Conservation (phyloP, 1,140 invertebrate genomes). For the Aphelinus atriplicis region DNA sequence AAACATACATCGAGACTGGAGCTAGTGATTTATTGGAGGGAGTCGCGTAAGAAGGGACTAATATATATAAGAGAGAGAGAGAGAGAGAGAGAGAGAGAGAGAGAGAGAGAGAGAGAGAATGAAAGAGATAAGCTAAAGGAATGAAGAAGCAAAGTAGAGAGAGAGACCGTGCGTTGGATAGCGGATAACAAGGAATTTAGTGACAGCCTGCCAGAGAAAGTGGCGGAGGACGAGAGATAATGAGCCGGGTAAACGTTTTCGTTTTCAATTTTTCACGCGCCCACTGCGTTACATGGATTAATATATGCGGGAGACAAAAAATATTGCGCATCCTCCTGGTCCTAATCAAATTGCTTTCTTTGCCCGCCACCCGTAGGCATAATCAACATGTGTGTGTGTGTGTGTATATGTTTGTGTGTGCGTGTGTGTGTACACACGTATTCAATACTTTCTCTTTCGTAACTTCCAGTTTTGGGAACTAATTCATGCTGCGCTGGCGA, state of each 20-base stretch:
- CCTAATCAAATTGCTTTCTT: too few relatives aligned
- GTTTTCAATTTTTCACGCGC: not conserved
- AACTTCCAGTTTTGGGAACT: too few relatives aligned
- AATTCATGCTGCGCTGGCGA: too few relatives aligned
- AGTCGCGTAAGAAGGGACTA: not conserved
- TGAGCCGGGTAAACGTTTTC: not conserved
- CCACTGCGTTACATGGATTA: not conserved
- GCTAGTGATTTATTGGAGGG: conserved; percentile 2
- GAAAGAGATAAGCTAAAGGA: not conserved
- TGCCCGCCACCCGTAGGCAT: too few relatives aligned
- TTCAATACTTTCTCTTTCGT: too few relatives aligned
- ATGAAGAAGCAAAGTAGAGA: conserved; percentile 1
- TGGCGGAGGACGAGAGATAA: not conserved
- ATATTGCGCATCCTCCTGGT: too few relatives aligned
- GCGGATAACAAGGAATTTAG: conserved; percentile 5
- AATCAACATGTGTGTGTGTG: too few relatives aligned
- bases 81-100: not conserved
- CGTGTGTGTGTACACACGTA: too few relatives aligned
- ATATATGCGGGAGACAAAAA: not conserved
- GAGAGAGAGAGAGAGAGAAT: not conserved
- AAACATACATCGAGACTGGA: too few relatives aligned
- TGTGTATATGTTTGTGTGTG: too few relatives aligned
- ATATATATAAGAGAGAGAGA: too few relatives aligned
- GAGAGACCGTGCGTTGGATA: not conserved
- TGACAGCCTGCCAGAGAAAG: conserved; percentile 1